Evolutionary conservation across 2,113 vertebrate genomes (phyloP), one percentile per base, ranked within the genome.

Genomic region (Apistogramma diplotaenia): DNA sequence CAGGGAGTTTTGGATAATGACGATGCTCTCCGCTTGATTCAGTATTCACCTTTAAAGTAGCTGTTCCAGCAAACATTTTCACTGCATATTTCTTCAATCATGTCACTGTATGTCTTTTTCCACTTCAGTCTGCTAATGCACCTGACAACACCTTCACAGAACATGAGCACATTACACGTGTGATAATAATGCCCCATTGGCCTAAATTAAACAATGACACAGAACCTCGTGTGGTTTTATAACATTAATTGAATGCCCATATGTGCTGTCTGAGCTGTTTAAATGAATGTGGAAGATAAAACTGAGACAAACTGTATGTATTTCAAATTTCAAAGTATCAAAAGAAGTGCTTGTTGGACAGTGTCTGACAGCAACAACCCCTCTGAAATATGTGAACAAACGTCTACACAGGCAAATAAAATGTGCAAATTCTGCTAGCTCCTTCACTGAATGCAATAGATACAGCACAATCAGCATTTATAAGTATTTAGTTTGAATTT

Each of bases 1-100:
- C 56, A 93, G 11, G 91, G 90, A 18, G 73, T 95, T 65, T 21
- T 94, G 88, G 87, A 91, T 0, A 93, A 93, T 5, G 93, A 93
- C 0, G 58, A n/a, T 0, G 94, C 93, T 3, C 87, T 95, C 9
- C 89, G 85, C 59, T 72, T 95, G 78, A 95, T 95, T 79, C 94
- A 94, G 79, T 94, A 93, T n/a, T 15, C 88, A 6, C 92, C 91
- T 61, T 1, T 0, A 7, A 89, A 90, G 53, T 91, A 89, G 81
- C 21, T 12, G 33, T 4, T 37, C 46, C 1, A 12, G 56, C 73
- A 27, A 56, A 25, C 49, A 40, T 33, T 74, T 54, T 37, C 12
- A 7, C 2, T 25, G 2, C 11, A 27, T 56, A 23, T 23, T 55
- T 60, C 35, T 57, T 21, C 19, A 8, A 1, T 62, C 12, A 29